Base-by-base conservation (phyloP, 2,797 vertebrate species). In the Acanthurus leucopareius region DNA sequence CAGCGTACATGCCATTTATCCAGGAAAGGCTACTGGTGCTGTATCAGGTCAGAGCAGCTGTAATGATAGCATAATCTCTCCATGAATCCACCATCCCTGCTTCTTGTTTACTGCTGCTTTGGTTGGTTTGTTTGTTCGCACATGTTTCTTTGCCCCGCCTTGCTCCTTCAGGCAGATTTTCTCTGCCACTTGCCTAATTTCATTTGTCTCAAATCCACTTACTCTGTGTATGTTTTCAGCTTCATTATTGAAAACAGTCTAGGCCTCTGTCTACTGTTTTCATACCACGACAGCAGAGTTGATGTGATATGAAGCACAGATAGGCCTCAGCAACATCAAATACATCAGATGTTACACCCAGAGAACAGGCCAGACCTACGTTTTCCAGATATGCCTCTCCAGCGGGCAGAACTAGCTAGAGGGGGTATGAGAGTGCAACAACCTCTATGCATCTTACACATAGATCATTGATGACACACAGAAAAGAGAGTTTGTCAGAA, bases 21-120 rank as follows among this genome's bases (percentile, higher is more conserved):
- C 77, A 84, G 79, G 79, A 87, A 88, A 76, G 40, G 82, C 77
- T 86, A 59, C 69, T 9, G n/a, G 70, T 74, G 78, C 64, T 72
- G 73, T 86, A 88, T 89, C 90, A 88, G 83, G 85, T 90, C 77
- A 73, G 80, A 86, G 84, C 89, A 92, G 87, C 83, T 82, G 81
- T 78, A 80, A 85, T 17, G 71, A 87, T 77, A 81, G 81, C 75
- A 80, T 62, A 64, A 88, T 88, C 84, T 83, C 53, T 65, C 49
- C 45, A 48, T 56, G 79, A 83, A 88, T 86, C 75, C 48, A 22
- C 54, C 49, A 17, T 76, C 56, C 44, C 63, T 45, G 70, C 61
- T 13, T 65, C 52, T 79, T 80, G 74, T 79, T 80, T 80, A 58
- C 54, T 54, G 40, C 69, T 68, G 42, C 63, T 89, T 84, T 71